Base-by-base conservation (phyloP, 2,888 invertebrate species). In the Mesopsocus fuscifrons region DNA sequence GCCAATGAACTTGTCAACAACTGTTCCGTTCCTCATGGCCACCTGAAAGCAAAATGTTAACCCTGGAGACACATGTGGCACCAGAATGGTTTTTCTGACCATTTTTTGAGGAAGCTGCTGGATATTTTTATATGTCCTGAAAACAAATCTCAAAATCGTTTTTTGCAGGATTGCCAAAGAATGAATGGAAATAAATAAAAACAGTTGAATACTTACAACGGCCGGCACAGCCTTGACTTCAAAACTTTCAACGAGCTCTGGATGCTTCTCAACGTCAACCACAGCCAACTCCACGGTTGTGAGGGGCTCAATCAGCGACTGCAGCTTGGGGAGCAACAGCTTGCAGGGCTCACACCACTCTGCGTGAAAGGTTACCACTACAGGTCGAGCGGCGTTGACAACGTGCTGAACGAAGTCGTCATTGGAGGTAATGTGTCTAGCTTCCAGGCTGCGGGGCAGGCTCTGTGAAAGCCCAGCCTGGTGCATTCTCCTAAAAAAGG, bases 291-390 rank as follows among this genome's bases (percentile, higher is more conserved):
- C 77, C 42, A 87, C 67, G 52, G 77, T 70, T 6, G 68, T 67
- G 41, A 77, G 71, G 2, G 77, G 76, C 51, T 76, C 75, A 22
- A 85, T 70, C 41, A 87, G 59, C 56, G 82, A 79, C 52, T 72
- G 72, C 58, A 87, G 69, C 60, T 82, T 81, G 2, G 85, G 85
- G 1, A 85, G 85, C 11, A 87, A 65, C 53, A 84, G 80, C 61
- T 83, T 83, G 59, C 87, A 87, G 0, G 87, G 85, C 59, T 84
- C 84, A 55, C 87, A 87, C 87, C 87, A 87, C 51, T 87, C 84
- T 0, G 87, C 87, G 55, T 87, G 87, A 57, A 87, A 87, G 58
- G 85, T 87, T 1, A 87, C 84, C 58, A 87, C 82, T n/a, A 87
- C 85, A 22, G 85, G 81, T 53, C 77, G 76, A 30, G 74, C 71